Evolutionary conservation across 37 sponge, comb jelly and placozoan species (phyloP).

Genomic region (Cliona cf. orientalis): DNA sequence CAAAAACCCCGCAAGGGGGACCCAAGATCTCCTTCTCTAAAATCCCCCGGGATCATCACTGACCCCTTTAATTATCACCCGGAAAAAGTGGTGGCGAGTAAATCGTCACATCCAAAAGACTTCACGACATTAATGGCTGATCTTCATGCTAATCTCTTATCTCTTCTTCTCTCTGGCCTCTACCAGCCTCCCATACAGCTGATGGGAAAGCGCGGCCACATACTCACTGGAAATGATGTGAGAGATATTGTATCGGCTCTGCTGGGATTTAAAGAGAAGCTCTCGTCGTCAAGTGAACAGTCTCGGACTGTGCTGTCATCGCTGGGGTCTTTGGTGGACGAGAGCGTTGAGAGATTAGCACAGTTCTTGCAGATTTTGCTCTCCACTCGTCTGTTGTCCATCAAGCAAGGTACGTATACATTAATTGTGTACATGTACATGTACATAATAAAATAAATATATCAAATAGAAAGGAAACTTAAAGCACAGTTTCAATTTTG

Average conservation of each 20-base stretch:
- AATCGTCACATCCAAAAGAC: too few species aligned
- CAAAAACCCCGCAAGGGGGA: neutral
- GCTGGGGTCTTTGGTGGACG: constrained; percentile 12
- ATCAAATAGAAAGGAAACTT: too few species aligned
- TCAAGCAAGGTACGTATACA: constrained; percentile 21
- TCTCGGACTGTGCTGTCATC: neutral
- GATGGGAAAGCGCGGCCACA: neutral
- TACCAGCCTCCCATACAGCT: neutral
- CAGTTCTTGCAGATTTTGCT: constrained; percentile 73
- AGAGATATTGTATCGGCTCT: constrained; percentile 20
- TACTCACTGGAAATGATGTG: constrained; percentile 21
- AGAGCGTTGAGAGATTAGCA: constrained; percentile 69
- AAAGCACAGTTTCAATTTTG: too few species aligned
- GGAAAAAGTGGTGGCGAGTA: too few species aligned
- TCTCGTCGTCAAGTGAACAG: neutral
- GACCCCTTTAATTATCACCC: too few species aligned
- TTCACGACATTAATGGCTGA: constrained; percentile 10
- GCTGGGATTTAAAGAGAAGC: constrained; percentile 22
- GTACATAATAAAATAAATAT: too few species aligned
- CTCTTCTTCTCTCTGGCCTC: constrained; percentile 16
- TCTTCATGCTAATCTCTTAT: constrained; percentile 56
- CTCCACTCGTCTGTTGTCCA: constrained; percentile 29
- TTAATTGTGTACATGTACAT: neutral
- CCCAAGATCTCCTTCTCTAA: too few species aligned
- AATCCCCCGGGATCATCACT: too few species aligned